Evolutionary conservation across 2,888 invertebrate species (phyloP), one percentile per base, ranked within the genome.

Genomic region (Oligia latruncula): DNA sequence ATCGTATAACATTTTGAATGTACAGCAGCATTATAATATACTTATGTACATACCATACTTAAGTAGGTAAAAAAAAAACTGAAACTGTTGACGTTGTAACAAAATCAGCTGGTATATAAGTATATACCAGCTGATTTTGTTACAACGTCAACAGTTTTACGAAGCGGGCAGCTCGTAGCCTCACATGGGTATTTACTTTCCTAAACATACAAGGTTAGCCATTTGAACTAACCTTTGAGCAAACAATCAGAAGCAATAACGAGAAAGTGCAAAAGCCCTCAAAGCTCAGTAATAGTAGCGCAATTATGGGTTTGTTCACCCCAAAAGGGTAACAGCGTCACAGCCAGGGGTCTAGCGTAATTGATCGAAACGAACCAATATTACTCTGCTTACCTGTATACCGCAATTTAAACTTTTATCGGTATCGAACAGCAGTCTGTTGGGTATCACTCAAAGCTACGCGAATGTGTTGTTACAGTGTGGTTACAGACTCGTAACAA

Each of bases 261-360:
- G 35, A 46, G 73, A 71, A 78, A 76, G 46, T 66, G 60, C 70
- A 70, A 80, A 89, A 77, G n/a, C 74, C 46, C 79, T 75, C 65
- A 17, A 62, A 71, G 9, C 58, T 74, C 68, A 65, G 68, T 80
- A 80, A 87, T 77, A 77, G 70, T 35, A 55, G 58, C 72, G n/a
- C 67, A 64, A 73, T 77, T 77, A 78, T 80, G 55, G 60, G 86
- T 81, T 77, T 75, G 52, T 88, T 86, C 71, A 82, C 79, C 84
- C 77, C 75, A 70, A 75, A 87, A 86, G 79, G 84, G 82, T 86
- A 74, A 70, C 71, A 79, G 66, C 29, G 74, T 17, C 62, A 62
- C 49, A 77, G 77, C 20, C 55, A 77, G 82, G 72, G 80, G 49
- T 84, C 62, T 76, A 68, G 43, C 68, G 68, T 78, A 88, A 88